phyloP scores from a whole-genome alignment of 2,888 invertebrate species.

The Polyommatus iphigenia region DNA sequence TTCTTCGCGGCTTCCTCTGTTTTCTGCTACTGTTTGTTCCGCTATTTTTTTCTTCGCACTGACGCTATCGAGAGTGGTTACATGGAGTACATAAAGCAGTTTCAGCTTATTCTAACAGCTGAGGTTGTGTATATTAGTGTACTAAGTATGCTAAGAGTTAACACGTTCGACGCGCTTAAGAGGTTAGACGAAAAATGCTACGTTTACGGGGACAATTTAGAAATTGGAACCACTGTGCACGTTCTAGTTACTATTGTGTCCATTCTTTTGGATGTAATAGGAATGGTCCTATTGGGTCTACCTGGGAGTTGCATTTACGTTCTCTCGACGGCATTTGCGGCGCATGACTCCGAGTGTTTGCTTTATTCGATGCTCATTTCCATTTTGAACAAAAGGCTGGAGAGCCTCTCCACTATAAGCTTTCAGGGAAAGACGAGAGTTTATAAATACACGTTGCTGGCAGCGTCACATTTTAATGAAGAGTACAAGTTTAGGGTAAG shows the following conservation, averaged over 20 bases:
- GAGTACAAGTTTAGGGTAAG: conserved; percentile 55
- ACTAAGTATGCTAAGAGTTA: conserved; percentile 43
- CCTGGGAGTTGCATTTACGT: conserved; percentile 42
- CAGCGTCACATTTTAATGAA: conserved; percentile 53
- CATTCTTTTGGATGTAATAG: conserved; percentile 48
- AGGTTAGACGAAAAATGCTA: conserved; percentile 54
- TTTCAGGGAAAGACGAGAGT: conserved; percentile 49
- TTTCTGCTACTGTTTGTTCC: conserved; percentile 38
- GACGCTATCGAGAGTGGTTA: not conserved
- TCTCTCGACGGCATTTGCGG: conserved; percentile 49
- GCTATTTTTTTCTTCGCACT: conserved; percentile 43
- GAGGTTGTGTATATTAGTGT: conserved; percentile 46
- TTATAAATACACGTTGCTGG: conserved; percentile 56
- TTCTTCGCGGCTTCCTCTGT: conserved; percentile 39
- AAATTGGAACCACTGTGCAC: conserved; percentile 38
- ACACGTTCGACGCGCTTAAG: conserved; percentile 46
- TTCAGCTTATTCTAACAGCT: conserved; percentile 44
- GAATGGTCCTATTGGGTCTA: conserved; percentile 42
- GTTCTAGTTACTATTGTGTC: conserved; percentile 43
- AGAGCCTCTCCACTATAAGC: conserved; percentile 44
- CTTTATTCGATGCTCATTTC: conserved; percentile 54
- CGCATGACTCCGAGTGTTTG: conserved; percentile 57
- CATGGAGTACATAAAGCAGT: conserved; percentile 35
- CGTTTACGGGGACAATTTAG: conserved; percentile 45
- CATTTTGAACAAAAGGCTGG: conserved; percentile 54